phyloP scores from a whole-genome alignment of 2,113 vertebrate genomes.

The Sardina pilchardus region DNA sequence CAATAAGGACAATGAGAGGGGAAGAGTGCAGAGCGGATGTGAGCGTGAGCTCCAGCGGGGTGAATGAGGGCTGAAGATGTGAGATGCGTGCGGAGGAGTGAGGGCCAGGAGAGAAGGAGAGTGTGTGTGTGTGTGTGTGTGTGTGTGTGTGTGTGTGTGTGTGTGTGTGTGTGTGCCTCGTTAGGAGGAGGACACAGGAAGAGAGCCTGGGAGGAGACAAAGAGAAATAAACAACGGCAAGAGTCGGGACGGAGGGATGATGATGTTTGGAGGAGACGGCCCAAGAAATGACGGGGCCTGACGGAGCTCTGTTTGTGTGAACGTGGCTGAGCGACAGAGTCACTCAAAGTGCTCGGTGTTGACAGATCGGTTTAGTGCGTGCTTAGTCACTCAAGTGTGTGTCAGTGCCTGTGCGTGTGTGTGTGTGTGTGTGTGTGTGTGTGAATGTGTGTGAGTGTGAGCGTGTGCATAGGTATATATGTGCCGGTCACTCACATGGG shows the following conservation, averaged over 20 bases:
- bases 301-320: slow-evolving; percentile 24
- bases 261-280: neutral
- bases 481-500: slow-evolving; percentile 82
- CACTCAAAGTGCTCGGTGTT: neutral
- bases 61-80: neutral
- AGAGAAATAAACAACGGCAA: slow-evolving; percentile 23
- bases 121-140: too few species aligned
- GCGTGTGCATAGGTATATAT: slow-evolving; percentile 22
- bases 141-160: too few species aligned
- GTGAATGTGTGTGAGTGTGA: neutral
- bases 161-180: too few species aligned
- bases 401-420: neutral
- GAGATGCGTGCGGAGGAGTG: neutral
- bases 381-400: neutral
- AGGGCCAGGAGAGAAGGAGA: neutral
- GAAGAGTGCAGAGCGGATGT: neutral
- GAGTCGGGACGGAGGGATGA: slow-evolving; percentile 14
- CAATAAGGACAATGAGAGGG: slow-evolving; percentile 15
- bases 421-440: neutral
- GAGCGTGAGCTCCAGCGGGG: neutral
- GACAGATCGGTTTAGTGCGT: neutral
- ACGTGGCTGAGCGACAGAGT: neutral
- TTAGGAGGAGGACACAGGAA: neutral
- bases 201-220: neutral
- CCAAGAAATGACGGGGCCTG: slow-evolving; percentile 10